Base-by-base conservation (phyloP, 2,113 vertebrate genomes). In the Mormoops blainvillei region DNA sequence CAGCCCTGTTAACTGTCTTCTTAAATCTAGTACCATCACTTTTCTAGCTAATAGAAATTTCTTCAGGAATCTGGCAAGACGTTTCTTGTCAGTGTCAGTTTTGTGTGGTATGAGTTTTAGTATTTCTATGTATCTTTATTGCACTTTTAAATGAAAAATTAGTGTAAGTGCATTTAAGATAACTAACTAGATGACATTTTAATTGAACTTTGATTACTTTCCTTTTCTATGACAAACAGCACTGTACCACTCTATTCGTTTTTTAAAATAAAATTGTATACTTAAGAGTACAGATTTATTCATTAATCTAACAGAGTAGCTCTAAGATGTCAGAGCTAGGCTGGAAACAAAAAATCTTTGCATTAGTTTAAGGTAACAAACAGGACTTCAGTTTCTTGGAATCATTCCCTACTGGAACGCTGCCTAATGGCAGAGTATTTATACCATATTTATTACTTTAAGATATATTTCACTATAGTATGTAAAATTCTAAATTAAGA, bases 401-500 rank as follows among this genome's bases (percentile, higher is more conserved):
- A 41, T 58, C 36, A 80, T 87, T 92, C 26, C 19, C 26, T 89
- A 12, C 61, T 81, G 84, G 84, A 81, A 43, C 19, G n/a, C 43
- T 81, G 84, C 92, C 92, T 52, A 31, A n/a, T 90, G 45, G 43
- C 43, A 81, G 76, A 83, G 19, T 73, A 63, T 90, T 92, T 95
- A 93, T 70, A 87, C 18, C 86, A 3, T 76, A 92, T 73, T 96
- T 94, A 94, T 95, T 82, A 96, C 36, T 95, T 89, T 73, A 86
- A 94, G 67, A 43, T 36, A 73, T 50, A 84, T 85, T 95, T 95
- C 88, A 87, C 50, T 85, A 4, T 50, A 82, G 26, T 96, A 61
- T 63, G 26, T 85, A 88, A 84, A 92, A 87, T 77, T 96, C 94
- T 96, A 89, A 94, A 94, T 94, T 97, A 87, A 87, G 38, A 68